Base-by-base conservation (phyloP, 2,797 vertebrate species). In the Eutrigla gurnardus region DNA sequence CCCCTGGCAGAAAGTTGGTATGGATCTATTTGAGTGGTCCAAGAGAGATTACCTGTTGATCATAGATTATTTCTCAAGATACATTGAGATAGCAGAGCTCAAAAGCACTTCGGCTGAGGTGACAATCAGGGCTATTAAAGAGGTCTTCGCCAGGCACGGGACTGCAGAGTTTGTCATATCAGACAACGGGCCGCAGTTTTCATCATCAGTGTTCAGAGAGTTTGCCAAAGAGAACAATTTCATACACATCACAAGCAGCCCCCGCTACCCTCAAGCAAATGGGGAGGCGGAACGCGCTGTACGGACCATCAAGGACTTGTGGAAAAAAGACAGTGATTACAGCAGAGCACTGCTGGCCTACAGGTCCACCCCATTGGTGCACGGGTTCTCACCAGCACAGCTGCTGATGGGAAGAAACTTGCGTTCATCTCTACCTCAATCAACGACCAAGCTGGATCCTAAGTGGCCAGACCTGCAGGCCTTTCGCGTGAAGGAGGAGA, bases 361-460 rank as follows among this genome's bases (percentile, higher is more conserved):
- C 50, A 67, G 69, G 7, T 32, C 69, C 33, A 72, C 64, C 0
- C 76, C 57, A 6, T 4, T 73, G 14, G 15, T 10, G 7, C 55
- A 77, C 8, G 57, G 69, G 15, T 53, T 59, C 25, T 72, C 57
- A 1, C 68, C 75, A 39, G 69, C 57, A 1, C 63, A 78, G 43
- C 63, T 67, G 7, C 67, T 77, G 3, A 65, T 77, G 67, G 67
- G 53, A 3, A 55, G 59, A 55, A 72, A 63, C 49, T 59, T 72
- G 39, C 59, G 32, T 2, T 54, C 69, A 14, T 18, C 47, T 10
- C 36, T 62, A 18, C 58, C 58, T 2, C 59, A 71, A 52, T 2
- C 47, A 2, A 18, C 13, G 3, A 6, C 46, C 46, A 50, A 70
- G 14, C 35, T 60, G 36, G 18, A 40, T 39, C 57, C 57, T 50